These are phyloP conservation scores for Cotesia congregata DNA, from an alignment of 2,888 invertebrate species.

Conservation along the genomic window DNA sequence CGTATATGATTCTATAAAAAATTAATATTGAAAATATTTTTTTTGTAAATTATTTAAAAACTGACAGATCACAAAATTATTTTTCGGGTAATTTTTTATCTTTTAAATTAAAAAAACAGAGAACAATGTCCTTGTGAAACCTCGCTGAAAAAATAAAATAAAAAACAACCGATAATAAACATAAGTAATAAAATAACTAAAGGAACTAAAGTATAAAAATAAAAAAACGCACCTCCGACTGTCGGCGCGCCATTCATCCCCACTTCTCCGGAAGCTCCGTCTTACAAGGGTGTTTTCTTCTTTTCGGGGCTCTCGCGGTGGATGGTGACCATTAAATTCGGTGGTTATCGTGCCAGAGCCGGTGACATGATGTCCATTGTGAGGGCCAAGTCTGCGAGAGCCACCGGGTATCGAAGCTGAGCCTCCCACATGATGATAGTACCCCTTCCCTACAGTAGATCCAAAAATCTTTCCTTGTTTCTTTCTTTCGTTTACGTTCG, in stretches of 20 bases:
- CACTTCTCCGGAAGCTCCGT: slow-evolving; percentile 67
- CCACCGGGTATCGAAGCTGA: slow-evolving; percentile 60
- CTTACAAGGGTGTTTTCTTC: slow-evolving; percentile 65
- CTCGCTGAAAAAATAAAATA: neutral
- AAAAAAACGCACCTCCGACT: slow-evolving; percentile 67
- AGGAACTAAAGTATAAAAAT: slow-evolving; percentile 25
- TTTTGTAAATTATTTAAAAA: too few relatives aligned
- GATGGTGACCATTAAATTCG: slow-evolving; percentile 66
- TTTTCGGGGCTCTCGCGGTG: slow-evolving; percentile 66
- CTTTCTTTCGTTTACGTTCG: slow-evolving; percentile 36
- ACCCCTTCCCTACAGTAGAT: slow-evolving; percentile 69
- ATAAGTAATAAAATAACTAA: slow-evolving; percentile 27
- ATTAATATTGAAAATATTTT: too few relatives aligned
- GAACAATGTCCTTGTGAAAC: neutral
- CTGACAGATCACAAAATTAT: too few relatives aligned
- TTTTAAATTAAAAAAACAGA: neutral
- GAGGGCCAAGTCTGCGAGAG: slow-evolving; percentile 59
- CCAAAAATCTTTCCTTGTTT: slow-evolving; percentile 55
- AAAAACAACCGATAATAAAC: neutral
- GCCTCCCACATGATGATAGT: slow-evolving; percentile 61
- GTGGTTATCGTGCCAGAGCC: slow-evolving; percentile 57
- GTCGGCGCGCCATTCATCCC: slow-evolving; percentile 67
- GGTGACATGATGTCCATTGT: slow-evolving; percentile 61
- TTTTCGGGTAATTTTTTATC: too few relatives aligned
- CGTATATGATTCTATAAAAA: too few relatives aligned